Conservation (phyloP, 2,888 invertebrate species). For the Acronicta alni region DNA sequence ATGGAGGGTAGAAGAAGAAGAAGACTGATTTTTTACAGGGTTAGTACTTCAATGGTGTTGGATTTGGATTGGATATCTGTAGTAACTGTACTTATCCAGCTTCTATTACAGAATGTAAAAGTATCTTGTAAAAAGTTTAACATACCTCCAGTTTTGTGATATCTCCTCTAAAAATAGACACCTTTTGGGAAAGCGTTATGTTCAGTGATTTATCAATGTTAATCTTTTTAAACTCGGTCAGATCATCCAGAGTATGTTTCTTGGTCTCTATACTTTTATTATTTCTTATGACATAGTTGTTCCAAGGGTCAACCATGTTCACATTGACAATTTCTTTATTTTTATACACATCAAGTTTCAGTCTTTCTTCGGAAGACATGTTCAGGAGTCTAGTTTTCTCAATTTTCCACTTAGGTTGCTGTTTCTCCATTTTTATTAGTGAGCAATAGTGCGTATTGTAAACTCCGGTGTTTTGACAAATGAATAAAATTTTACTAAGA, state of each 20-base stretch:
- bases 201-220: conserved; percentile 76
- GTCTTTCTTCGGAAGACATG: conserved; percentile 87
- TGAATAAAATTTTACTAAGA: conserved; percentile 47
- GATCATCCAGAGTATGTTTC: conserved; percentile 77
- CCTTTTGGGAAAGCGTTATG: conserved; percentile 86
- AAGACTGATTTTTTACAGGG: too few relatives aligned
- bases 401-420: conserved; percentile 78
- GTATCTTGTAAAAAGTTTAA: not conserved
- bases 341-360: conserved; percentile 66
- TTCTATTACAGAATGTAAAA: too few relatives aligned
- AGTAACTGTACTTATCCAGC: too few relatives aligned
- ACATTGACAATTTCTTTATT: conserved; percentile 83
- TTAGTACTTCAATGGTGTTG: too few relatives aligned
- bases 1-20: too few relatives aligned
- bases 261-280: conserved; percentile 73
- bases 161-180: conserved; percentile 93
- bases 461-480: conserved; percentile 25
- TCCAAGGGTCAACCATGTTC: conserved; percentile 89
- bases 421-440: conserved; percentile 75
- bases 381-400: conserved; percentile 87
- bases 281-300: conserved; percentile 79
- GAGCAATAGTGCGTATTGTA: conserved; percentile 57
- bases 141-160: conserved; percentile 93
- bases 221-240: conserved; percentile 72
- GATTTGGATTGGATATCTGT: too few relatives aligned